Conservation (phyloP, 2,113 vertebrate species). For the Gracilinanus agilis region DNA sequence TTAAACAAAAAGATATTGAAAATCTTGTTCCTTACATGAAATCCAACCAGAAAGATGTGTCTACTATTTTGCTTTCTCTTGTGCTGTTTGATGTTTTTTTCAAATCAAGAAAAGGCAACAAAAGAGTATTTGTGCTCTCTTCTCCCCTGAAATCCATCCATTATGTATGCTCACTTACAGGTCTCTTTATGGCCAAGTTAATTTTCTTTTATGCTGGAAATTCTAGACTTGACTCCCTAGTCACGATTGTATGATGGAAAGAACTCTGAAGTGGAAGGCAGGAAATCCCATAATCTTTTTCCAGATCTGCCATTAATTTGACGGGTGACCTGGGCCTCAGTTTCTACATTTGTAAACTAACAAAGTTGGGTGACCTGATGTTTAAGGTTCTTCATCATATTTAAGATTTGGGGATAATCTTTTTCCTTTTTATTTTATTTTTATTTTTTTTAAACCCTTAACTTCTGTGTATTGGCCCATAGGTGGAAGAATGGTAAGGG, state of each 20-base stretch:
- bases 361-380: not conserved
- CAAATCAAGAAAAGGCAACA: not conserved
- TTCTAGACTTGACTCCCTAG: not conserved
- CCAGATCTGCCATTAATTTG: not conserved
- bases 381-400: not conserved
- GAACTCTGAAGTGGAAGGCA: not conserved
- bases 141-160: not conserved
- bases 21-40: not conserved
- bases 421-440: no score
- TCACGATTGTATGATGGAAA: not conserved
- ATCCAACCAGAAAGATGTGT: not conserved
- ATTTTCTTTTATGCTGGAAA: not conserved
- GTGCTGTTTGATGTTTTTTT: not conserved
- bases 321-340: not conserved
- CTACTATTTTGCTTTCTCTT: no score
- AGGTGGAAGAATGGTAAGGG: no score
- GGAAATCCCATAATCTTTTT: not conserved
- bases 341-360: not conserved
- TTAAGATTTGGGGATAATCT: not conserved
- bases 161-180: slow-evolving; percentile 5
- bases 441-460: no score
- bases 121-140: not conserved
- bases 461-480: no score
- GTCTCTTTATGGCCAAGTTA: not conserved
- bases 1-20: not conserved